Conservation (phyloP, 2,888 invertebrate species). For the Dryocosmus kuriphilus region DNA sequence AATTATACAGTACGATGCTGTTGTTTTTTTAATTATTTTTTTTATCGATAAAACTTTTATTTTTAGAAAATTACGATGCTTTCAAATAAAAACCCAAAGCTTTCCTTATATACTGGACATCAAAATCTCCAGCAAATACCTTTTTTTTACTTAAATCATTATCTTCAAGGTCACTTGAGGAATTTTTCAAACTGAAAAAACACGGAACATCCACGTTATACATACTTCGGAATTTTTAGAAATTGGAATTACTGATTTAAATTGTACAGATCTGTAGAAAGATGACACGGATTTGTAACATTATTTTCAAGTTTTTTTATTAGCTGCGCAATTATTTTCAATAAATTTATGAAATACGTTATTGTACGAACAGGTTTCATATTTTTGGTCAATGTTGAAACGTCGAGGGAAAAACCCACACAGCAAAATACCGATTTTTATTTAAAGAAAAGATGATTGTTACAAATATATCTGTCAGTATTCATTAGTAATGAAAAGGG, state of each 20-base stretch:
- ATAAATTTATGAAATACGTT: no score
- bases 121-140: neutral
- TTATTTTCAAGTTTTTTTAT: no score
- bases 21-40: neutral
- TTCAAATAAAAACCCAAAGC: neutral
- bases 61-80: neutral
- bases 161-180: neutral
- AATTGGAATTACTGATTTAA: neutral
- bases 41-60: neutral
- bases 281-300: neutral
- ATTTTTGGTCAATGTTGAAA: no score
- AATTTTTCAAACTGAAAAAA: neutral
- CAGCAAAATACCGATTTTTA: no score
- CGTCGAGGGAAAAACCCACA: no score
- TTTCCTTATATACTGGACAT: neutral
- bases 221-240: neutral
- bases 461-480: no score
- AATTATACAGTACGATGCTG: neutral
- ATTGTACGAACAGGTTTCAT: no score
- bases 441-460: no score
- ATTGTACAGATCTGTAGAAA: neutral
- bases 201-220: neutral
- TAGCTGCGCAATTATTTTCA: no score
- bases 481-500: no score
- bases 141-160: neutral